A percentile compares a stretch with the other conserved stretches of the same genome.
Evolutionary conservation across 2,113 vertebrate genomes (phyloP).

Genomic region (Takifugu bimaculatus): DNA sequence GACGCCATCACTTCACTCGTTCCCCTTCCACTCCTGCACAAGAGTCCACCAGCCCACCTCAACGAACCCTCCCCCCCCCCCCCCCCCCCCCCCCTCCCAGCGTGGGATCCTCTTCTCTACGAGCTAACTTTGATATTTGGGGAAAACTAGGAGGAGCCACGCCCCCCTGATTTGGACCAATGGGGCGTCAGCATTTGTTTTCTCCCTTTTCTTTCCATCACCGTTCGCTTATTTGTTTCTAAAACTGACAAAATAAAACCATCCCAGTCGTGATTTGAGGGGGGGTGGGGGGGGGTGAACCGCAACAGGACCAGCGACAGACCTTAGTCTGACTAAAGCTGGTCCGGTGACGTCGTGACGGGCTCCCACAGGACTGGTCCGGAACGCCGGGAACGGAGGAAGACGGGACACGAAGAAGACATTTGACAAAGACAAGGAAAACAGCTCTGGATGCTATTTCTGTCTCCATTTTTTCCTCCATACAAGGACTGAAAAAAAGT

Average conservation of each 20-base stretch:
- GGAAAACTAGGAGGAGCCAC: constrained; percentile 43
- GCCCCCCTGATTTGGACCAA: constrained; percentile 21
- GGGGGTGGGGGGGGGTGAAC: too few species aligned
- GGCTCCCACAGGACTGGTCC: constrained; percentile 36
- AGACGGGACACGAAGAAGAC: not conserved
- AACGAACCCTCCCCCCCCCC: constrained; percentile 9
- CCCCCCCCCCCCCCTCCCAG: not conserved
- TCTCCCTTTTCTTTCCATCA: constrained; percentile 27
- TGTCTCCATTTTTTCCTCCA: constrained; percentile 41
- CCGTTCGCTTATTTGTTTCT: not conserved
- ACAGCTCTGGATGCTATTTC: constrained; percentile 30
- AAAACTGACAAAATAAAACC: not conserved
- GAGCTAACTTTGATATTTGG: constrained; percentile 15
- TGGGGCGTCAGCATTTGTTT: constrained; percentile 14
- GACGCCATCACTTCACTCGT: constrained; percentile 5
- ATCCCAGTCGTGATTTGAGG: too few species aligned
- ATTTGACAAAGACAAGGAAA: constrained; percentile 17
- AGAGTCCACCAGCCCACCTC: constrained; percentile 39
- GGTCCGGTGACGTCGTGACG: not conserved
- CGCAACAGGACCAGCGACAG: not conserved
- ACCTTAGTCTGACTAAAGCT: too few species aligned
- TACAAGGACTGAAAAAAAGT: constrained; percentile 49
- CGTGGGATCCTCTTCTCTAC: too few species aligned
- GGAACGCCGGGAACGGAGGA: constrained; percentile 35
- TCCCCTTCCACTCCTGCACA: constrained; percentile 9